Conservation (phyloP, 2,888 invertebrate genomes). For the Tachina lurida region DNA sequence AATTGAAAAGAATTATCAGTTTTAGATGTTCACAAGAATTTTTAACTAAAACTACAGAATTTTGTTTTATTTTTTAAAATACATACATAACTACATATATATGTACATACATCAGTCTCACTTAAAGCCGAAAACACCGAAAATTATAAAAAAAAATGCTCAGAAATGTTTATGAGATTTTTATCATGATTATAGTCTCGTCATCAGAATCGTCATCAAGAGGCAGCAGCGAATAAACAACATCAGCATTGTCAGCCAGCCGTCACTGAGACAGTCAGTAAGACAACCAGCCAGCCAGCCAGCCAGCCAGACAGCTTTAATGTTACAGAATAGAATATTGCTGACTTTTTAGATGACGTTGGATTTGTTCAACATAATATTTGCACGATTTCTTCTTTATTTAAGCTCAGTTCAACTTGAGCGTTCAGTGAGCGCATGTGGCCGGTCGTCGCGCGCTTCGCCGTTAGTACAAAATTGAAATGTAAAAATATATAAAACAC, state of each 20-base stretch:
- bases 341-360: constrained; percentile 13
- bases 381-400: background rate
- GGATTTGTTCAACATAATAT: constrained; percentile 1
- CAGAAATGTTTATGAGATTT: constrained; percentile 38
- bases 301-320: background rate
- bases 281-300: constrained; percentile 25
- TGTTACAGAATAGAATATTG: constrained; percentile 8
- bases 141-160: constrained; percentile 4
- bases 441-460: background rate
- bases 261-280: constrained; percentile 9
- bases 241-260: constrained; percentile 1
- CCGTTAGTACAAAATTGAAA: background rate
- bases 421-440: constrained; percentile 20
- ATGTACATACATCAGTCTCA: background rate
- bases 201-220: constrained; percentile 48
- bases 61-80: too few relatives aligned
- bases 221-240: constrained; percentile 18
- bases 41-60: too few relatives aligned
- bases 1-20: too few relatives aligned
- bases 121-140: constrained; percentile 1
- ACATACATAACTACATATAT: background rate
- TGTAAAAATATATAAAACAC: background rate
- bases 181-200: constrained; percentile 47
- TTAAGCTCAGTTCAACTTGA: constrained; percentile 51
- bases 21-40: too few relatives aligned